Evolutionary conservation across 2,113 vertebrate genomes (phyloP).

Genomic region (Phyllopteryx taeniolatus): DNA sequence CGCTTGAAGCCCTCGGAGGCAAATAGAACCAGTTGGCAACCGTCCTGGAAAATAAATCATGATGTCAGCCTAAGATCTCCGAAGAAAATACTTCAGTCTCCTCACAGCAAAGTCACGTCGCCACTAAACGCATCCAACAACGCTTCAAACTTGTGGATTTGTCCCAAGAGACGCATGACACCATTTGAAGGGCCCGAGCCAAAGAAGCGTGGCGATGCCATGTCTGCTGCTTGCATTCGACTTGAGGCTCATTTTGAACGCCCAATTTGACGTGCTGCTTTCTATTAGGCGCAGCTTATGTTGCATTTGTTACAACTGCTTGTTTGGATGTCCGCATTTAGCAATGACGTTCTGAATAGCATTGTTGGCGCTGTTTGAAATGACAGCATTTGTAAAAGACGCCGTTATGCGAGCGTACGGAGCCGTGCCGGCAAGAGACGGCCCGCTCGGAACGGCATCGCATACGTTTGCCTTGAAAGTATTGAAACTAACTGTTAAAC

Average conservation of each 20-base stretch:
- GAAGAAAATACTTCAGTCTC: not conserved
- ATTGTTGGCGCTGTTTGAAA: too few species aligned
- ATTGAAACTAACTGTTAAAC: too few species aligned
- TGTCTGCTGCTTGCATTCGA: not conserved
- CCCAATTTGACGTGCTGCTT: not conserved
- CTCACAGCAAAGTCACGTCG: not conserved
- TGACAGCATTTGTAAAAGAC: too few species aligned
- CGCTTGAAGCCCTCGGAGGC: not conserved
- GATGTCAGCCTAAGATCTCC: not conserved
- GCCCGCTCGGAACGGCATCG: too few species aligned
- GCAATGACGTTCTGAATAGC: not conserved
- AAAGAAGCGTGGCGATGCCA: not conserved
- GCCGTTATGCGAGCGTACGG: too few species aligned
- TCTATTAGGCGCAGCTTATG: not conserved
- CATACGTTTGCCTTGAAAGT: too few species aligned
- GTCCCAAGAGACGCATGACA: not conserved
- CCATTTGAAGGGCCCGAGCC: not conserved
- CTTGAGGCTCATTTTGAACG: not conserved
- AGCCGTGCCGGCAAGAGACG: too few species aligned
- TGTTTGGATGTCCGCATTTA: not conserved
- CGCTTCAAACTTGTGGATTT: not conserved
- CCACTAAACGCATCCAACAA: not conserved
- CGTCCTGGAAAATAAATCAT: not conserved
- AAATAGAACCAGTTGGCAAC: not conserved
- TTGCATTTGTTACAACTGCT: not conserved